These are phyloP conservation scores for Ganaspis sp. DNA, from an alignment of 1,140 invertebrate species.

Conservation along the genomic window DNA sequence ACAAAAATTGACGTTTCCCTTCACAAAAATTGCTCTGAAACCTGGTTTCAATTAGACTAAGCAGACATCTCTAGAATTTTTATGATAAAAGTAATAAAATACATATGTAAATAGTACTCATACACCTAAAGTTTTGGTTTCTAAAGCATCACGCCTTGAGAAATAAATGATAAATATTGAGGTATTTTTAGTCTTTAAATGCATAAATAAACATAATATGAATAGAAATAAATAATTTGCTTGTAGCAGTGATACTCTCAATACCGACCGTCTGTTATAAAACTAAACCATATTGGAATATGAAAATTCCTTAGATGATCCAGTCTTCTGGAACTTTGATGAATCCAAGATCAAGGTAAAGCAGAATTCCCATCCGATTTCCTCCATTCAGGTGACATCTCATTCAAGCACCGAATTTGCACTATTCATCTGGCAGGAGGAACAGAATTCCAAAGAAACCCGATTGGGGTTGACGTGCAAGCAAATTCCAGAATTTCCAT, in stretches of 20 bases:
- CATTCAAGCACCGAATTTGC: slow-evolving; percentile 35
- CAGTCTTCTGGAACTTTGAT: neutral
- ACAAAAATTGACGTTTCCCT: too few species aligned
- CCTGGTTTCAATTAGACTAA: too few species aligned
- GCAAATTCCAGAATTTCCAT: slow-evolving; percentile 72
- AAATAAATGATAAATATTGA: too few species aligned
- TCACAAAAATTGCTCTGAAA: too few species aligned
- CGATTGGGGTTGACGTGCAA: slow-evolving; percentile 76
- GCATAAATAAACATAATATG: neutral
- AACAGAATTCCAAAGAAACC: slow-evolving; percentile 78
- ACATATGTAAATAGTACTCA: too few species aligned
- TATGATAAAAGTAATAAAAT: too few species aligned
- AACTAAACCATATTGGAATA: neutral
- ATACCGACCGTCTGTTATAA: neutral
- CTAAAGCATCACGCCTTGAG: too few species aligned
- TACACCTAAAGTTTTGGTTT: too few species aligned
- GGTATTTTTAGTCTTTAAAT: neutral
- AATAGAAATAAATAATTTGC: slow-evolving; percentile 33
- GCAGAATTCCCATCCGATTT: neutral
- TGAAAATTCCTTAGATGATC: too few species aligned
- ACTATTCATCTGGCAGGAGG: slow-evolving; percentile 70
- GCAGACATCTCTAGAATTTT: too few species aligned
- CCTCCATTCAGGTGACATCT: neutral
- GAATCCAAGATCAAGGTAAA: too few species aligned
- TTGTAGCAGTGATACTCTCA: neutral